Conservation (phyloP, 2,888 invertebrate species). For the Dynastes tityus region DNA sequence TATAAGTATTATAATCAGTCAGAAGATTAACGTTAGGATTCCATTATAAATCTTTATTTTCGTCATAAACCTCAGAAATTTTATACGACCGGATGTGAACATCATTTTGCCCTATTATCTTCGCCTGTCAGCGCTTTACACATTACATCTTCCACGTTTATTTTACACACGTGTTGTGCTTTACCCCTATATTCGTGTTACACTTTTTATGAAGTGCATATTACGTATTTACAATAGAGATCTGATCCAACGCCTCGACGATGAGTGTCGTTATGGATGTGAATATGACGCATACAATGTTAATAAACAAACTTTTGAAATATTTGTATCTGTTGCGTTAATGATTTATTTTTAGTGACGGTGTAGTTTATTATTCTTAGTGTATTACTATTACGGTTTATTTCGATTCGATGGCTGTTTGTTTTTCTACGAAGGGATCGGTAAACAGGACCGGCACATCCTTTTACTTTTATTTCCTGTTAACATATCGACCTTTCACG, state of each 20-base stretch:
- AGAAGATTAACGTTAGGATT: neutral
- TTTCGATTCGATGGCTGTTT: conserved; percentile 51
- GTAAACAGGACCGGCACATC: conserved; percentile 39
- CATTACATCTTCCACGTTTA: conserved; percentile 33
- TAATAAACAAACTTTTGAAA: conserved; percentile 27
- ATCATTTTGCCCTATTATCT: conserved; percentile 42
- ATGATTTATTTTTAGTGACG: conserved; percentile 56
- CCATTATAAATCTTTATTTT: conserved; percentile 33
- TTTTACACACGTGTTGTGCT: conserved; percentile 37
- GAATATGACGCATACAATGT: conserved; percentile 20
- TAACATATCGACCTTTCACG: conserved; percentile 44
- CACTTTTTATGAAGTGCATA: conserved; percentile 30
- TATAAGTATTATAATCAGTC: neutral
- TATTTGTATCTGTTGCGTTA: conserved; percentile 53
- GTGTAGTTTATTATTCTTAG: conserved; percentile 47
- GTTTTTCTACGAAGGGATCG: conserved; percentile 38
- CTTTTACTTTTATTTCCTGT: conserved; percentile 46
- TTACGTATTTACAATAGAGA: neutral
- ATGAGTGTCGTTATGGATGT: conserved; percentile 15
- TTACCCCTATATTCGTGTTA: conserved; percentile 49
- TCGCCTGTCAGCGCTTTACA: conserved; percentile 36
- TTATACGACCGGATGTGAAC: conserved; percentile 43
- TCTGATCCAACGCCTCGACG: conserved; percentile 14
- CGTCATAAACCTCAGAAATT: conserved; percentile 39
- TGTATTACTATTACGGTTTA: conserved; percentile 56